Evolutionary conservation across 2,113 vertebrate genomes (phyloP).

Genomic region (Albula goreensis): DNA sequence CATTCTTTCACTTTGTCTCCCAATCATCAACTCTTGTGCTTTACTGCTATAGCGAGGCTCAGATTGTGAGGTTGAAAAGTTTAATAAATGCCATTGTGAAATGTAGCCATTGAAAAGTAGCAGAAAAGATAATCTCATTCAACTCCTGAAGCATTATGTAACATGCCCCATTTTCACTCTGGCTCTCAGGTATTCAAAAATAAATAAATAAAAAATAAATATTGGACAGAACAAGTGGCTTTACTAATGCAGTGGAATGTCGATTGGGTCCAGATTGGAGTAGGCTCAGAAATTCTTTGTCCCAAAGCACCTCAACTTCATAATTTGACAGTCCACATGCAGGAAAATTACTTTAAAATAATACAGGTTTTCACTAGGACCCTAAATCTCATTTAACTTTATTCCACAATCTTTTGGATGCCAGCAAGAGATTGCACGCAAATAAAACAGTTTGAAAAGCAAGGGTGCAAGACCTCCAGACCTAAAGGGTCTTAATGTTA

Average conservation of each 20-base stretch:
- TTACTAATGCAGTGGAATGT: conserved; percentile 20
- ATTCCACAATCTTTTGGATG: not conserved
- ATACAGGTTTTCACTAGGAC: conserved; percentile 10
- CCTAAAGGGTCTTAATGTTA: conserved; percentile 13
- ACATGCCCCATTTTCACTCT: not conserved
- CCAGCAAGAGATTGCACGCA: not conserved
- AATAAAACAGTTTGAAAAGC: not conserved
- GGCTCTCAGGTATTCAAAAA: conserved; percentile 19
- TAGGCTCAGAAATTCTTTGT: conserved; percentile 11
- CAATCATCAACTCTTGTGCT: no score
- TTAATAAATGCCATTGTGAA: not conserved
- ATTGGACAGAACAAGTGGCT: conserved; percentile 14
- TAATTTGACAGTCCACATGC: conserved; percentile 9
- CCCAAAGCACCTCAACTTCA: not conserved
- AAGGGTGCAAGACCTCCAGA: not conserved
- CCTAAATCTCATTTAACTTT: conserved; percentile 14
- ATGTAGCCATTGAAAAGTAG: not conserved
- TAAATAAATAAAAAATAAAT: not conserved
- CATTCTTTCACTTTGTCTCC: no score
- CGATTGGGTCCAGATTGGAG: conserved; percentile 29
- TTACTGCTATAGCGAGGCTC: no score
- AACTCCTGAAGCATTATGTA: not conserved
- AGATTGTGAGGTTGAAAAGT: not conserved
- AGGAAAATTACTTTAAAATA: not conserved
- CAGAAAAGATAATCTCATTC: not conserved